phyloP scores from a whole-genome alignment of 2,888 invertebrate species.

The Phyto melanocephala region DNA sequence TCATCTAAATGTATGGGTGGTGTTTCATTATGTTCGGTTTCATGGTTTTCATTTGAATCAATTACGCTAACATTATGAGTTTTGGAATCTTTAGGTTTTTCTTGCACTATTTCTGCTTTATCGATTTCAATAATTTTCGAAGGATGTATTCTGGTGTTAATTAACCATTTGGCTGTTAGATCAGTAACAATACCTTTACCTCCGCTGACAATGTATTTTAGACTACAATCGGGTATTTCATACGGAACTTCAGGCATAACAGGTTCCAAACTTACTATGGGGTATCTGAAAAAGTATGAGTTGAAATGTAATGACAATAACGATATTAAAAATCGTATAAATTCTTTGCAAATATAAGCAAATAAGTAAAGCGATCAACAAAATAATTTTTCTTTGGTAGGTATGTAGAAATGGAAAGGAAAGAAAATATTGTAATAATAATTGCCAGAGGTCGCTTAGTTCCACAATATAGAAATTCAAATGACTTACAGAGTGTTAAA shows the following conservation, averaged over 20 bases:
- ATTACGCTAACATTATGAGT: neutral
- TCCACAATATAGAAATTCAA: too few species aligned
- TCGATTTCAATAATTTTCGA: conserved; percentile 80
- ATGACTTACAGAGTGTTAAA: too few species aligned
- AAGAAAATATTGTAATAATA: too few species aligned
- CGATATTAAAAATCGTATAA: neutral
- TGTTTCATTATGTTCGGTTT: conserved; percentile 50
- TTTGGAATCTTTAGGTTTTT: conserved; percentile 14
- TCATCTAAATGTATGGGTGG: conserved; percentile 48
- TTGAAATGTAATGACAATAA: too few species aligned
- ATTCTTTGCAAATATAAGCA: too few species aligned
- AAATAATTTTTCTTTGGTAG: too few species aligned
- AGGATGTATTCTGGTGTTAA: conserved; percentile 86
- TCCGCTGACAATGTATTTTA: conserved; percentile 83
- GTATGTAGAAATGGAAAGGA: too few species aligned
- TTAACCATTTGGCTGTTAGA: conserved; percentile 91
- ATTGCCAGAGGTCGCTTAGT: too few species aligned
- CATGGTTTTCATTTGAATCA: conserved; percentile 3
- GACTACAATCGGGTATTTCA: conserved; percentile 82
- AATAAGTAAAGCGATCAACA: too few species aligned
- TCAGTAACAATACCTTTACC: conserved; percentile 93
- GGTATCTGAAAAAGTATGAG: conserved; percentile 69
- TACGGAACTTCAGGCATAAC: conserved; percentile 81
- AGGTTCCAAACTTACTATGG: conserved; percentile 70
- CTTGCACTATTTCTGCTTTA: conserved; percentile 67